Evolutionary conservation across 1,140 invertebrate genomes (phyloP).

Genomic region (Papilio polytes): DNA sequence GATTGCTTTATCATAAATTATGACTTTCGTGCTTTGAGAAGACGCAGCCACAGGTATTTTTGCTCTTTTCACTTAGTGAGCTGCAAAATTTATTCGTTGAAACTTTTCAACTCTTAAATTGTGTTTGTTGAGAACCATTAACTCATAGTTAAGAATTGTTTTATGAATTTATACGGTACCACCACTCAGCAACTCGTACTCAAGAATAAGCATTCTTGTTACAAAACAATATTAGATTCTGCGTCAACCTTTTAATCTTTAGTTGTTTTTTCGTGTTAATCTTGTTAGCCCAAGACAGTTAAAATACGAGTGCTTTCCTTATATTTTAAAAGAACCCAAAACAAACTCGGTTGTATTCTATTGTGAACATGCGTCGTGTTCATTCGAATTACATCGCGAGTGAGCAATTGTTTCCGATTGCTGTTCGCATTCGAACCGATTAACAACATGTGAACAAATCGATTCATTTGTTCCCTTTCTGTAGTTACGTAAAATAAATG

Average conservation of each 20-base stretch:
- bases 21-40: slow-evolving; percentile 17
- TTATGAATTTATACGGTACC: not conserved
- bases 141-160: not conserved
- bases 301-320: not conserved
- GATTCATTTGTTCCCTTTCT: not conserved
- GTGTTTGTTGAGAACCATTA: not conserved
- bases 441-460: slow-evolving; percentile 34
- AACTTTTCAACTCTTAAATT: not conserved
- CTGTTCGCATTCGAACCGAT: slow-evolving; percentile 24
- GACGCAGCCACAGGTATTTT: slow-evolving; percentile 9
- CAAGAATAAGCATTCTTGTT: not conserved
- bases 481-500: slow-evolving; percentile 1
- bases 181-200: not conserved
- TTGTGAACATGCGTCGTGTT: not conserved
- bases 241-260: too few species aligned
- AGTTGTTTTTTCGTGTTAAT: not conserved
- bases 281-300: not conserved
- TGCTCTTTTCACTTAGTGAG: slow-evolving; percentile 10
- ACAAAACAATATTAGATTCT: too few species aligned
- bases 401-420: slow-evolving; percentile 33
- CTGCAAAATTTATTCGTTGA: slow-evolving; percentile 10
- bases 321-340: not conserved
- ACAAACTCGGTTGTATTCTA: not conserved
- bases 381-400: slow-evolving; percentile 22
- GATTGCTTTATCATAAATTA: slow-evolving; percentile 29